Evolutionary conservation across 2,888 invertebrate species (phyloP).

Genomic region (Amphipoea oculea): DNA sequence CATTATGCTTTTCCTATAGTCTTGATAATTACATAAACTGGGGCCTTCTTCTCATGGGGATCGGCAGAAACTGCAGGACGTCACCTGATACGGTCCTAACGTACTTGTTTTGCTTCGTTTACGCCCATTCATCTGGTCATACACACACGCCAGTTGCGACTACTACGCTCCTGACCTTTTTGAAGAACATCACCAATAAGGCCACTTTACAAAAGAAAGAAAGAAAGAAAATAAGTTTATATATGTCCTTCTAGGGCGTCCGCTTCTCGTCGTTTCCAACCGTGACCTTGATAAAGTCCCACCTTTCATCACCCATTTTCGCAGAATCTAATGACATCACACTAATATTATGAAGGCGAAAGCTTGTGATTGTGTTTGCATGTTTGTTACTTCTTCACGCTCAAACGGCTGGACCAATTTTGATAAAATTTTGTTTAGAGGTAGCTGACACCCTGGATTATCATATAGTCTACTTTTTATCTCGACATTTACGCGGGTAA

Average conservation of each 20-base stretch:
- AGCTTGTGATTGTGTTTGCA: no score
- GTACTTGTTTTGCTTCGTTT: neutral
- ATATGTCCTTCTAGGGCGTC: neutral
- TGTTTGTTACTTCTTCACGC: no score
- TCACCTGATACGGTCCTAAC: neutral
- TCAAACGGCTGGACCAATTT: no score
- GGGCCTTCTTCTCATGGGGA: no score
- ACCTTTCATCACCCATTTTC: neutral
- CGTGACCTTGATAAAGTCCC: neutral
- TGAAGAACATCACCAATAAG: neutral
- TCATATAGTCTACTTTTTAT: no score
- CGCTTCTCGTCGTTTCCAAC: no score
- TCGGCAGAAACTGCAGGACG: neutral
- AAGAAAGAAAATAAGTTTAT: no score
- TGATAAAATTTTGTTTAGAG: no score
- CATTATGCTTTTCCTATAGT: neutral
- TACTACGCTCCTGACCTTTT: neutral
- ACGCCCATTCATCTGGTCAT: neutral
- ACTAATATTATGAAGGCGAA: no score
- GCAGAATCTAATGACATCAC: neutral
- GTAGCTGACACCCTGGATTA: no score
- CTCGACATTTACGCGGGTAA: no score
- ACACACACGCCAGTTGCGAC: neutral
- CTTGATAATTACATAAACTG: neutral
- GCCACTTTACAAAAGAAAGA: no score